These are phyloP conservation scores for Proales similis DNA, from an alignment of 1,140 invertebrate genomes.

Conservation along the genomic window DNA sequence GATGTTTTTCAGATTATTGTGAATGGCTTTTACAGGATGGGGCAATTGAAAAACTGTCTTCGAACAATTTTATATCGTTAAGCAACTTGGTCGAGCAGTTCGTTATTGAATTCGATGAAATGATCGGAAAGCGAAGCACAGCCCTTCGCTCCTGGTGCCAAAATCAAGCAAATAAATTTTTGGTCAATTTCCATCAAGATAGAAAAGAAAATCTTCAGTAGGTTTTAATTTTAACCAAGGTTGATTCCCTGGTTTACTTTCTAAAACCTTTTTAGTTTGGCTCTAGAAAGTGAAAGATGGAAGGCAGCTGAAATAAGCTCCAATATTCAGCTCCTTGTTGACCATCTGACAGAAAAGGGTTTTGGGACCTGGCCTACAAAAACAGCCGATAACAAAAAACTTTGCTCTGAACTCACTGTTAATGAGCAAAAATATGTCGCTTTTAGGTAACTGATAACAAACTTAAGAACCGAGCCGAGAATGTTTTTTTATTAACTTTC, in stretches of 20 bases:
- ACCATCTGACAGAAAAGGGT: slow-evolving; percentile 61
- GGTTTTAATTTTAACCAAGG: too few species aligned
- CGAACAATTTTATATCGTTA: slow-evolving; percentile 48
- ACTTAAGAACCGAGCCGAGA: neutral
- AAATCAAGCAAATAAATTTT: slow-evolving; percentile 31
- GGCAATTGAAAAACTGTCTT: slow-evolving; percentile 55
- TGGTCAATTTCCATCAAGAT: slow-evolving; percentile 14
- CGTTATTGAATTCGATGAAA: slow-evolving; percentile 64
- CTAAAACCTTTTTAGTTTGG: too few species aligned
- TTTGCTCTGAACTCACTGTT: slow-evolving; percentile 62
- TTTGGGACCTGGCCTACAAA: slow-evolving; percentile 2
- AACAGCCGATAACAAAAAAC: slow-evolving; percentile 37
- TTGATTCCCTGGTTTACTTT: too few species aligned
- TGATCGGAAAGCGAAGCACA: slow-evolving; percentile 70
- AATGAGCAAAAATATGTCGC: slow-evolving; percentile 74
- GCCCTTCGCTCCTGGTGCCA: slow-evolving; percentile 58
- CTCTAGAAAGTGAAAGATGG: slow-evolving; percentile 86
- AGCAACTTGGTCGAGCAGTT: slow-evolving; percentile 71
- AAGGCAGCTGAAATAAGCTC: slow-evolving; percentile 78
- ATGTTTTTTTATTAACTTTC: neutral
- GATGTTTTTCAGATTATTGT: slow-evolving; percentile 9
- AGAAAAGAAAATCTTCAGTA: slow-evolving; percentile 38
- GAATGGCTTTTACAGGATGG: slow-evolving; percentile 48
- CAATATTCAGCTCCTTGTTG: slow-evolving; percentile 76
- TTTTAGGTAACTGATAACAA: slow-evolving; percentile 59